Conservation (phyloP, 2,888 invertebrate species). For the Melanargia galathea region DNA sequence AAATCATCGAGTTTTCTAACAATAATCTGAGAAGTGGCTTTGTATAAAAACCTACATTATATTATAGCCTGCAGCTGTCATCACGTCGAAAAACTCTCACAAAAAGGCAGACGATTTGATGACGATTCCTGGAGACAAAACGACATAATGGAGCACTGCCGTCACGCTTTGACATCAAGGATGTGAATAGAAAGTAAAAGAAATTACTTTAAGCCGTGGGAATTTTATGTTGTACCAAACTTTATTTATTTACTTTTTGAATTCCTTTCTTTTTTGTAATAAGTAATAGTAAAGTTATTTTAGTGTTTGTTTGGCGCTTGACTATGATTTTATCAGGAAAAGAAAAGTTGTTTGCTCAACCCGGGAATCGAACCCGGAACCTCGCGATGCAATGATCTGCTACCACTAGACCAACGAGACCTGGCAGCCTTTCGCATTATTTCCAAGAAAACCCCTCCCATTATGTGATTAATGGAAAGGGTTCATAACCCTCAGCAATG, state of each 20-base stretch:
- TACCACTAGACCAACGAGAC: too few relatives aligned
- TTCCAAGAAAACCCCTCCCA: too few relatives aligned
- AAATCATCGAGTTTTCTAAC: too few relatives aligned
- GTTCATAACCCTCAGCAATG: too few relatives aligned
- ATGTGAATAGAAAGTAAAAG: constrained; percentile 18
- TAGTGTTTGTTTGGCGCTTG: not conserved
- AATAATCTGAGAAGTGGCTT: constrained; percentile 37
- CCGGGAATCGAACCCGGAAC: too few relatives aligned
- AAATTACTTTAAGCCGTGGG: constrained; percentile 18
- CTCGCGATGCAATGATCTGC: too few relatives aligned
- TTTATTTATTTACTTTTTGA: constrained; percentile 3
- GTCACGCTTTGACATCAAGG: constrained; percentile 43
- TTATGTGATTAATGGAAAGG: too few relatives aligned
- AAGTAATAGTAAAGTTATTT: too few relatives aligned
- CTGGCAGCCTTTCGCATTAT: too few relatives aligned
- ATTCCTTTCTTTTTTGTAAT: constrained; percentile 2
- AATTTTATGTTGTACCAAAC: constrained; percentile 1
- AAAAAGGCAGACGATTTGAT: constrained; percentile 41
- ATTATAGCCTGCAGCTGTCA: constrained; percentile 26
- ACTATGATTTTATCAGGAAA: too few relatives aligned
- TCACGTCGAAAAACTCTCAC: constrained; percentile 56
- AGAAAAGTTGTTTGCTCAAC: too few relatives aligned
- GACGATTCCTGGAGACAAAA: constrained; percentile 39
- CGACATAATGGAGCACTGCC: constrained; percentile 39
- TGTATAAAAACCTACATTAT: constrained; percentile 49